Percentiles rank a stretch among this genome's conserved stretches.
Conservation (phyloP, 1,140 invertebrate species). For the Agrypnia vestita region DNA sequence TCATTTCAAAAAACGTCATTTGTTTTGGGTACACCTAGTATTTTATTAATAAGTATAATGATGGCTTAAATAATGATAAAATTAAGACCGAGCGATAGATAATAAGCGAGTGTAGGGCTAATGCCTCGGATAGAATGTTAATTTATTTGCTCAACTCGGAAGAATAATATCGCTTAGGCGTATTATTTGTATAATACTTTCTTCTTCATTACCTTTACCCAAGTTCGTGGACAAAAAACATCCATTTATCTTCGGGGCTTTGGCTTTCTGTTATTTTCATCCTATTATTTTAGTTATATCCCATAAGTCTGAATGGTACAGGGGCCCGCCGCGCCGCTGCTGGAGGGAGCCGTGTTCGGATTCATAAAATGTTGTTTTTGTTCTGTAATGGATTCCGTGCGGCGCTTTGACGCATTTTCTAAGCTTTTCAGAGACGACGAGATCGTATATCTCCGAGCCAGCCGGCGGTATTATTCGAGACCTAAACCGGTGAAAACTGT, state of each 20-base stretch:
- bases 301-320: slow-evolving; percentile 34
- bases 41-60: no score
- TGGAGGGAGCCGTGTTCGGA: slow-evolving; percentile 34
- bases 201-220: slow-evolving; percentile 40
- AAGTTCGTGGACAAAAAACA: slow-evolving; percentile 40
- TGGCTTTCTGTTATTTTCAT: slow-evolving; percentile 44
- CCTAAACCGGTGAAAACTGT: no score
- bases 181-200: slow-evolving; percentile 40
- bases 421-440: slow-evolving; percentile 10
- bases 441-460: slow-evolving; percentile 16
- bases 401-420: slow-evolving; percentile 40
- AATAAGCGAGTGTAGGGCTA: background rate
- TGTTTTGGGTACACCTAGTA: no score
- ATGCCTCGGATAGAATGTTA: slow-evolving; percentile 4
- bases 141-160: slow-evolving; percentile 35
- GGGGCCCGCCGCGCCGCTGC: background rate
- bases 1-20: no score
- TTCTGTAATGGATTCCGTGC: slow-evolving; percentile 39
- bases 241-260: slow-evolving; percentile 39
- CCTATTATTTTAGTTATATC: slow-evolving; percentile 39
- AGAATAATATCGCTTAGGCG: slow-evolving; percentile 25
- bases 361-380: slow-evolving; percentile 43
- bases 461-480: background rate
- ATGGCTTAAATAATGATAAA: no score
- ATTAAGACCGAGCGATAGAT: no score